A percentile compares a stretch with the other conserved stretches of the same genome.
These are phyloP conservation scores for Mirza zaza DNA, from an alignment of 2,113 vertebrate species.

Conservation along the genomic window DNA sequence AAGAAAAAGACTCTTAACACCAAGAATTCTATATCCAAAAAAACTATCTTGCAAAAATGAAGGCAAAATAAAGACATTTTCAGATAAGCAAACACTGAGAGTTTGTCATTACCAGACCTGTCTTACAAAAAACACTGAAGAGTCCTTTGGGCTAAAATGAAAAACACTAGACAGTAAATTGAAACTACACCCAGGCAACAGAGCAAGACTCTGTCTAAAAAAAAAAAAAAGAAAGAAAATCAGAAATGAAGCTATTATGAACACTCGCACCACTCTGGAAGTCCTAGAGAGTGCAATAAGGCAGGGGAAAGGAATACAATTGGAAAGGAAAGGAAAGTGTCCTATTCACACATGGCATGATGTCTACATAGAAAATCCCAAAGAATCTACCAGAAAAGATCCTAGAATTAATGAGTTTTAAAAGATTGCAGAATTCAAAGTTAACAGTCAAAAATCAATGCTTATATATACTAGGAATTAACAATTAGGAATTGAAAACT, in stretches of 20 bases:
- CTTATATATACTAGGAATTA: not conserved
- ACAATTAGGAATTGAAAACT: not conserved
- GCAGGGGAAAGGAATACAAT: not conserved
- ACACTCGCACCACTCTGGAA: not conserved
- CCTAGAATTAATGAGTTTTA: not conserved
- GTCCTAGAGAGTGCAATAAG: not conserved
- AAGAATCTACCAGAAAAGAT: not conserved
- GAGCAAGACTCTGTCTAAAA: not conserved
- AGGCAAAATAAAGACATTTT: not conserved
- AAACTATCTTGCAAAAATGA: not conserved
- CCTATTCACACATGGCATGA: not conserved
- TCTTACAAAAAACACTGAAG: not conserved
- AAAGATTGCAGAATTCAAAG: not conserved
- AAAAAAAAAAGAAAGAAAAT: not conserved
- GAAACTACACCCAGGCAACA: not conserved
- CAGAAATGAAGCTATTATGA: not conserved
- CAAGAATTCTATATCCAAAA: not conserved
- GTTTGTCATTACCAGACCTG: not conserved
- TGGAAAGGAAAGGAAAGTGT: not conserved
- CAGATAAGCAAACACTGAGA: not conserved
- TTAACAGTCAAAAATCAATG: not conserved
- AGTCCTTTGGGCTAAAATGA: not conserved
- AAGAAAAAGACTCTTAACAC: not conserved
- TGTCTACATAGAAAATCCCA: not conserved
- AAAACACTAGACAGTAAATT: not conserved